Conservation (phyloP, 2,797 vertebrate species). For the Sebastes elongatus region DNA sequence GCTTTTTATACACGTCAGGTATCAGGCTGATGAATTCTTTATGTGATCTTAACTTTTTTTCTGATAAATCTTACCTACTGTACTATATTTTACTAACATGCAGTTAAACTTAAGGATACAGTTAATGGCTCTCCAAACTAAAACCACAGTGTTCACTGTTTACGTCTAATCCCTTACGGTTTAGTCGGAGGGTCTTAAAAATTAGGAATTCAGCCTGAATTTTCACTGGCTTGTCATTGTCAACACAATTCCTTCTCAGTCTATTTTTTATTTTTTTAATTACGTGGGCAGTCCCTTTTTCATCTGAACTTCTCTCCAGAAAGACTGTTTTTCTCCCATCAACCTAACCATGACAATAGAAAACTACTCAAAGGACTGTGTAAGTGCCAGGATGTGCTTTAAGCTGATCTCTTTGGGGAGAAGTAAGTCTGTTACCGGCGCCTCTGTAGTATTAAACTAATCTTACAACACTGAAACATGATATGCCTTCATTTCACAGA, state of each 20-base stretch:
- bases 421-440: constrained; percentile 52
- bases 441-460: constrained; percentile 59
- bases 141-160: constrained; percentile 65
- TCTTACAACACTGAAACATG: constrained; percentile 64
- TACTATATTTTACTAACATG: constrained; percentile 75
- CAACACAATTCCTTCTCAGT: constrained; percentile 8
- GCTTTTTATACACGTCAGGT: constrained; percentile 81
- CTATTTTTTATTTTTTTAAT: neutral
- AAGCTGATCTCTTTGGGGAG: constrained; percentile 65
- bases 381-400: constrained; percentile 60
- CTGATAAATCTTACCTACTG: constrained; percentile 72
- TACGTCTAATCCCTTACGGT: constrained; percentile 26
- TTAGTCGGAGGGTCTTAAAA: constrained; percentile 25
- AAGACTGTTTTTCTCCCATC: constrained; percentile 23
- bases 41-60: constrained; percentile 59
- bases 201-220: constrained; percentile 33
- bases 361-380: constrained; percentile 36
- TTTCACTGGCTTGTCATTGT: constrained; percentile 39
- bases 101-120: constrained; percentile 67
- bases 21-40: constrained; percentile 69
- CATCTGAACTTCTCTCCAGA: constrained; percentile 30
- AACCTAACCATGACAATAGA: constrained; percentile 41
- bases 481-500: constrained; percentile 62
- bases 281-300: constrained; percentile 17
- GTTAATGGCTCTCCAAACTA: constrained; percentile 51